Conservation (phyloP, 2,113 vertebrate genomes). For the Sprattus sprattus region DNA sequence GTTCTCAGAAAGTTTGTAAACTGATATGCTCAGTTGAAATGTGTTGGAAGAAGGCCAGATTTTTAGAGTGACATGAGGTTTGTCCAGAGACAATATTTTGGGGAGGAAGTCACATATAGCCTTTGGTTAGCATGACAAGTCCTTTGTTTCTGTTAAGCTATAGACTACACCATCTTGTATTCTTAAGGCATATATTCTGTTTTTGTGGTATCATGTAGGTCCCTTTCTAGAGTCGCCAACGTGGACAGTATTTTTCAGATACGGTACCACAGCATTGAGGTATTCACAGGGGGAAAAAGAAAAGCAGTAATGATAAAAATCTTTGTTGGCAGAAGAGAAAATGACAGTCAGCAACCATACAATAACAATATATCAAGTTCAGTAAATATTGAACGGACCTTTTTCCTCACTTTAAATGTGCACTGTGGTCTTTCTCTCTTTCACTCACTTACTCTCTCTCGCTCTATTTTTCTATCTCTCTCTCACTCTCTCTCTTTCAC, state of each 20-base stretch:
- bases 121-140: background rate
- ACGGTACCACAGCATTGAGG: background rate
- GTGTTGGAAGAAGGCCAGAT: background rate
- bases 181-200: background rate
- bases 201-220: background rate
- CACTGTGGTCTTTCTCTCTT: background rate
- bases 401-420: background rate
- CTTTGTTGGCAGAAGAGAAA: background rate
- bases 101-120: background rate
- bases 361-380: background rate
- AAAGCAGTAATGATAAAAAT: background rate
- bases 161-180: background rate
- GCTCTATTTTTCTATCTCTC: background rate
- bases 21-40: background rate
- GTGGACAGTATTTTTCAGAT: background rate
- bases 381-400: background rate
- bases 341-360: background rate
- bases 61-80: background rate
- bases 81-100: background rate
- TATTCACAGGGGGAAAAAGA: background rate
- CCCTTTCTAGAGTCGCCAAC: background rate
- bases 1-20: background rate
- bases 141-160: background rate
- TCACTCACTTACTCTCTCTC: background rate
- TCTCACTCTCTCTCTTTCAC: background rate